Conservation (phyloP, 1,140 invertebrate genomes). For the Conus betulinus region DNA sequence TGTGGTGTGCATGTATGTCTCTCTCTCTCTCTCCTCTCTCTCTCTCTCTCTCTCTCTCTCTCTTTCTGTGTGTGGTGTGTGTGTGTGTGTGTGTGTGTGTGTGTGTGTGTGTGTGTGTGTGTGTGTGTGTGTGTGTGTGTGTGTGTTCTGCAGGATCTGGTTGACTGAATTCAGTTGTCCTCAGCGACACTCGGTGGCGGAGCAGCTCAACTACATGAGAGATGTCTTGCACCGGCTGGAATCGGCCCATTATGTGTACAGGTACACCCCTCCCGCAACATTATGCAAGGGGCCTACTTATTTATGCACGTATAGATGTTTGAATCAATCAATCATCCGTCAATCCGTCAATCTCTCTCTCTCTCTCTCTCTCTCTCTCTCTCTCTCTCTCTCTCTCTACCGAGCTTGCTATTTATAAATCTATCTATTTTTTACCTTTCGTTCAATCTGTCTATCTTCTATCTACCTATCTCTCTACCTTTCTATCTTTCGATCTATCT, state of each 20-base stretch:
- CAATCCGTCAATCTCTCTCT: background rate
- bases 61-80: too few species aligned
- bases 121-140: too few species aligned
- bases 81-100: too few species aligned
- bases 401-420: background rate
- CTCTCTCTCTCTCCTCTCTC: too few species aligned
- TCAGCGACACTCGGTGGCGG: conserved; percentile 24
- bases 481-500: background rate
- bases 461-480: background rate
- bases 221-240: conserved; percentile 50
- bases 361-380: background rate
- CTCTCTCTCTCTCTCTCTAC: background rate
- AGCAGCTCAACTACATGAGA: conserved; percentile 53
- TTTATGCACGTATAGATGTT: too few species aligned
- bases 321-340: background rate
- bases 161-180: conserved; percentile 59
- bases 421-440: background rate
- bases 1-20: too few species aligned
- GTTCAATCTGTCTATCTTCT: background rate
- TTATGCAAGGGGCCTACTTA: too few species aligned
- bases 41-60: too few species aligned
- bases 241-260: conserved; percentile 45
- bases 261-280: background rate
- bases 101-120: too few species aligned
- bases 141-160: conserved; percentile 31